These are phyloP conservation scores for Quadroppia sp. DNA, from an alignment of 2,888 invertebrate genomes.

Conservation along the genomic window DNA sequence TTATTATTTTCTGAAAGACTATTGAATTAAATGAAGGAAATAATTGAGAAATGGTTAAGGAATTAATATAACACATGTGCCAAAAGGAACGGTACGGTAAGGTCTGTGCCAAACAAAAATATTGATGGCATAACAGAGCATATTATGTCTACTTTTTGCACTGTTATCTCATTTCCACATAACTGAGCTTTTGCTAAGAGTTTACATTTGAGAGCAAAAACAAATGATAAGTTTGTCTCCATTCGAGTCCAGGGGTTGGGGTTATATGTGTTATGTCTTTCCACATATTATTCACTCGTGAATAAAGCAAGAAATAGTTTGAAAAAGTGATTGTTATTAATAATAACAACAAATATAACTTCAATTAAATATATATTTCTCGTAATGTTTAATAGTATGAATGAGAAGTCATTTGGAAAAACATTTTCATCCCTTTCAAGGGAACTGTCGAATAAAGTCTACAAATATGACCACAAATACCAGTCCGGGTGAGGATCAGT, in stretches of 20 bases:
- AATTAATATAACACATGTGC: background rate
- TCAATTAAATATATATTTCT: too few relatives aligned
- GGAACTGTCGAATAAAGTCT: too few relatives aligned
- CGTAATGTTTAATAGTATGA: too few relatives aligned
- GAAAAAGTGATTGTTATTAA: background rate
- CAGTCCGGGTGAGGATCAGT: too few relatives aligned
- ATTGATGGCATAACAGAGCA: constrained; percentile 9
- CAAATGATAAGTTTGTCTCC: background rate
- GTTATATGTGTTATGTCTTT: background rate
- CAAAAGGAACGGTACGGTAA: background rate
- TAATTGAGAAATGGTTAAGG: background rate
- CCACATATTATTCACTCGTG: constrained; percentile 5
- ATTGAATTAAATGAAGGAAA: background rate
- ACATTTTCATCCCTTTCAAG: too few relatives aligned
- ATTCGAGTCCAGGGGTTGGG: background rate
- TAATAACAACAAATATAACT: background rate
- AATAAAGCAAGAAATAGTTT: constrained; percentile 5
- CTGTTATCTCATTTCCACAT: constrained; percentile 35
- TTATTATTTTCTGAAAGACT: too few relatives aligned
- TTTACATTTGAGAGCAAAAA: background rate
- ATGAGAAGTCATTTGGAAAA: too few relatives aligned
- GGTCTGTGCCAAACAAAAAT: background rate
- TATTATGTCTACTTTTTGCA: constrained; percentile 8
- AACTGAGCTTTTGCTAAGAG: constrained; percentile 8
- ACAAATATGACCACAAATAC: too few relatives aligned